phyloP scores from a whole-genome alignment of 2,797 vertebrate genomes.

The Momotus momota region DNA sequence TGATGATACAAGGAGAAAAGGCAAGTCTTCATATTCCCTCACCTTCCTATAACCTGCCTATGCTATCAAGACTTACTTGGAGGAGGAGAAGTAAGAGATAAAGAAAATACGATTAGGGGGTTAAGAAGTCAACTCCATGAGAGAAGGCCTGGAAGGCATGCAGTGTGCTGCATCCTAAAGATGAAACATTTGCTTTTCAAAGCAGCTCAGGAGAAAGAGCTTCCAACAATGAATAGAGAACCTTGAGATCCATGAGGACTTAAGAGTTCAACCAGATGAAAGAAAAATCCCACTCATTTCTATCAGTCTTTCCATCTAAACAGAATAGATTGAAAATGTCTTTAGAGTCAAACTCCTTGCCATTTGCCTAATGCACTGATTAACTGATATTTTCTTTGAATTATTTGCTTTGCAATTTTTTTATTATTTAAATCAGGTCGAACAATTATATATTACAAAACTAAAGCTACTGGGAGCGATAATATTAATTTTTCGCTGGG shows the following conservation, averaged over 20 bases:
- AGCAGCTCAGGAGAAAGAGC: neutral
- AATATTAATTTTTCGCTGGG: neutral
- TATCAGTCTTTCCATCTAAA: neutral
- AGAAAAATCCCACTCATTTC: conserved; percentile 5
- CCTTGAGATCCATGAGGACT: neutral
- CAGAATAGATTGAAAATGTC: neutral
- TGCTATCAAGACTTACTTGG: neutral
- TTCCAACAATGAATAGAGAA: neutral
- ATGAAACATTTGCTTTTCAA: neutral
- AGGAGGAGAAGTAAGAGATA: neutral
- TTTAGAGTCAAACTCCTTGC: neutral
- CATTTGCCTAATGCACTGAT: neutral
- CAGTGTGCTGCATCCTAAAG: neutral
- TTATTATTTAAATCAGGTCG: neutral
- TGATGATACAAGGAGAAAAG: neutral
- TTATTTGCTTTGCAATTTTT: neutral
- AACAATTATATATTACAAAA: neutral
- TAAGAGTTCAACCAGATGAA: neutral
- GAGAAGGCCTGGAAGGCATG: neutral
- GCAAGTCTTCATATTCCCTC: neutral
- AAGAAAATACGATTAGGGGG: neutral
- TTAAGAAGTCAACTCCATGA: neutral
- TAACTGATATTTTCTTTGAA: neutral
- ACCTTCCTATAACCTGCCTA: neutral
- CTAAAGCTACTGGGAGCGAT: neutral